Evolutionary conservation across 2,888 invertebrate genomes (phyloP), one percentile per base, ranked within the genome.

Genomic region (Augochlorella aurata): DNA sequence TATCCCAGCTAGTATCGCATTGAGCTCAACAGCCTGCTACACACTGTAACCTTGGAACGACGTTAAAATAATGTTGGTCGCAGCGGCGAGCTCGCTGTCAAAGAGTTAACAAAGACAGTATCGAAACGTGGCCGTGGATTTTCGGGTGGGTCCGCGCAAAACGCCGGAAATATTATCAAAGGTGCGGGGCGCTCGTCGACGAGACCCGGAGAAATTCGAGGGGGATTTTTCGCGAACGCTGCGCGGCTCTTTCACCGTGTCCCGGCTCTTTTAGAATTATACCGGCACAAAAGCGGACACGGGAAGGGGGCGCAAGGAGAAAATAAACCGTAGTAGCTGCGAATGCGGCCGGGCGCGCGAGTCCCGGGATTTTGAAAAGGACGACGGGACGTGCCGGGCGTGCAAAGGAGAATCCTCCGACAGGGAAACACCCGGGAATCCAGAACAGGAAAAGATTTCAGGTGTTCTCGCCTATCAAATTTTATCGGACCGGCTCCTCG

Each of bases 351-450:
- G 14, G 50, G 21, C 66, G 67, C 58, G 45, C 72, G 49, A 72
- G 72, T 72, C 38, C 73, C 29, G 50, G 74, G 84, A 81, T 79
- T 84, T 84, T 78, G 72, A 84, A 84, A 84, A 83, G 80, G 80
- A 66, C 80, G 29, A 50, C 14, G 74, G 58, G 54, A 80, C 77
- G 83, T 81, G 83, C 66, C 18, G 50, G 50, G 73, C 80, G 47
- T 80, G 73, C 83, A 80, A 81, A 81, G 66, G 61, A 21, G 65
- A 18, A 45, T 18, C 38, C 71, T 24, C n/a, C 24, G 38, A 65
- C 61, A 50, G 74, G 66, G 50, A n/a, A 77, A 77, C 79, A 68
- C 77, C 73, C 67, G 74, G 7, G 74, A 73, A 75, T 58, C 8
- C n/a, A 21, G 58, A 8, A 49, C 14, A 29, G 16, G 50, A 29